Evolutionary conservation across 64 coral and sea anemone species (phyloP), one percentile per base, ranked within the genome.

Genomic region (Stichodactyla mertensii): DNA sequence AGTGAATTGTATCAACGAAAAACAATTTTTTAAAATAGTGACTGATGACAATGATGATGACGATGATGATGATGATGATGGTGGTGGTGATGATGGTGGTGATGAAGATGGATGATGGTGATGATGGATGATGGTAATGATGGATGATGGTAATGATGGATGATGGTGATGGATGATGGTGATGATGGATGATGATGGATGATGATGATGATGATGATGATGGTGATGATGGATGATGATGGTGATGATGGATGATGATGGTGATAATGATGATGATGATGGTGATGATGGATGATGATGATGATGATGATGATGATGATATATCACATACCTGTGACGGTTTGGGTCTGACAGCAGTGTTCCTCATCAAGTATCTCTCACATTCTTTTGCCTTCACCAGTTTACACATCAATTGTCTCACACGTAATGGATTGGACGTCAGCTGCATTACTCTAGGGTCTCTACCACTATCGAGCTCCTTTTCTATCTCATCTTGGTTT

Each of bases 311-410:
- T 66, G 62, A 66, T 66, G 85, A 51, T 26, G 7, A 51, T 55
- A 58, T 36, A 98, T 93, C 92, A 51, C 67, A 52, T 36, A 98
- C 96, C 92, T 98, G 90, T 4, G 96, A 95, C 10, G 86, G 82
- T 6, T 64, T 57, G 77, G 96, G 96, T 78, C 96, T 89, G 16
- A 90, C 89, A 19, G 96, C 93, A 10, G 86, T 77, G 55, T 92
- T 89, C 55, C 83, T 87, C 7, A 61, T 62, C 70, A 95, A 79
- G 18, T 52, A 28, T 57, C 83, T 58, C 10, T 70, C 82, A 13
- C 89, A 54, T 15, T n/a, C 82, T 85, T 71, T 85, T 52, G 89
- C 53, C 54, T 81, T 85, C 22, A 85, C 69, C 7, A 92, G 74
- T 10, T 90, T 87, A 53, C 16, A 67, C 54, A 90, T 57, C 70